Base-by-base conservation (phyloP, 2,888 invertebrate species). In the Mythimna impura region DNA sequence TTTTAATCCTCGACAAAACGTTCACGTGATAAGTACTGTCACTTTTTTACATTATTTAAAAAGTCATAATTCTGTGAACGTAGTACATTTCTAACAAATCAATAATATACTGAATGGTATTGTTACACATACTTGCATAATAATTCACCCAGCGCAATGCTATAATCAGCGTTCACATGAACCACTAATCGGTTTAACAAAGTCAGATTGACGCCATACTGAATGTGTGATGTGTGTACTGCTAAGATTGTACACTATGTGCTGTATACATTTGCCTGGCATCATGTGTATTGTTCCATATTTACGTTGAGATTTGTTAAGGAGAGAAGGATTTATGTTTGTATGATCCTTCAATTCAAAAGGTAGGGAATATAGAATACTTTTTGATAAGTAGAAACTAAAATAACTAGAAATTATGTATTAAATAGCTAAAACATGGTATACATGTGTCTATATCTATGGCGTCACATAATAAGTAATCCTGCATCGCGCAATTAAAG, bases 141-240 rank as follows among this genome's bases (percentile, higher is more conserved):
- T 74, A 80, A 81, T 83, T 65, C 61, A 79, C n/a, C 50, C 47
- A 80, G 66, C 66, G 73, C 73, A 73, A 73, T 80, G 60, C 67
- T 71, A 30, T 60, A 83, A 79, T 73, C 70, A 79, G 67, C n/a
- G 79, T 73, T 66, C 73, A 66, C 60, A 68, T 66, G 50, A 55
- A 58, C 70, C 55, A 52, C 65, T 81, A 81, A 83, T 83, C 70
- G 84, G 76, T 80, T 83, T 83, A 81, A 61, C 81, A 76, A 81
- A 81, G 81, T 81, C 76, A 60, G 14, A 57, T 69, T 57, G 66
- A 65, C 66, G 72, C 50, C 43, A 36, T 66, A 34, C 55, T 52
- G 55, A 65, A 60, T 63, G 60, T 57, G 7, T 47, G 47, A 17
- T 17, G 47, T 47, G 17, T 47, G 72, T 71, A 61, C 9, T 22